Percentiles rank a stretch among this genome's conserved stretches.
Evolutionary conservation across 1,140 invertebrate genomes (phyloP).

Genomic region (Eupristina koningsbergeri): DNA sequence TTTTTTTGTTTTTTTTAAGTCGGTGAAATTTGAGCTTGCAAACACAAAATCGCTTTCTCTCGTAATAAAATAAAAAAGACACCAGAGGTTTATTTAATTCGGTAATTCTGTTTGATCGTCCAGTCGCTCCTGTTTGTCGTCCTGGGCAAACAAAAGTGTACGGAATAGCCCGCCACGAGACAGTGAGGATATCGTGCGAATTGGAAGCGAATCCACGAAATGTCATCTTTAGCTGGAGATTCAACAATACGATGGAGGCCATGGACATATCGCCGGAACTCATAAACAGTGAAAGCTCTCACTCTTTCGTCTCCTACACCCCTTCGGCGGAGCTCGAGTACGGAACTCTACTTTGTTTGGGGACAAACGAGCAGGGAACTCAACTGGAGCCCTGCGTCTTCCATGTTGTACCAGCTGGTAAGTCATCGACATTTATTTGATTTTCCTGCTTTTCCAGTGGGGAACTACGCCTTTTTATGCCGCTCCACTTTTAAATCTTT

Average conservation of each 20-base stretch:
- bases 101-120: not conserved
- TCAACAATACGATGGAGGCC: slow-evolving; percentile 82
- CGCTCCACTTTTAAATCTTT: not conserved
- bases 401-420: slow-evolving; percentile 82
- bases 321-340: slow-evolving; percentile 83
- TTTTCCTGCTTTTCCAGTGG: not conserved
- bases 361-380: slow-evolving; percentile 78
- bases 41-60: no score
- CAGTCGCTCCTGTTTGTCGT: slow-evolving; percentile 83
- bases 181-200: slow-evolving; percentile 84
- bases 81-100: not conserved
- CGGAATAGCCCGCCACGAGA: slow-evolving; percentile 85
- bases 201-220: slow-evolving; percentile 88
- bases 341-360: slow-evolving; percentile 82
- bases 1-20: no score
- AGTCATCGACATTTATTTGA: slow-evolving; percentile 53
- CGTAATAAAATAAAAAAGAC: no score
- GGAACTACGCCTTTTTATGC: not conserved
- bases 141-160: slow-evolving; percentile 79
- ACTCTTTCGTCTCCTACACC: slow-evolving; percentile 79
- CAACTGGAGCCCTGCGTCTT: slow-evolving; percentile 81
- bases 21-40: no score
- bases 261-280: slow-evolving; percentile 79
- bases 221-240: slow-evolving; percentile 83
- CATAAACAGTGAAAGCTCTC: slow-evolving; percentile 75